These are phyloP conservation scores for Toxotes lorentzi DNA, from an alignment of 2,797 vertebrate genomes.

Conservation along the genomic window DNA sequence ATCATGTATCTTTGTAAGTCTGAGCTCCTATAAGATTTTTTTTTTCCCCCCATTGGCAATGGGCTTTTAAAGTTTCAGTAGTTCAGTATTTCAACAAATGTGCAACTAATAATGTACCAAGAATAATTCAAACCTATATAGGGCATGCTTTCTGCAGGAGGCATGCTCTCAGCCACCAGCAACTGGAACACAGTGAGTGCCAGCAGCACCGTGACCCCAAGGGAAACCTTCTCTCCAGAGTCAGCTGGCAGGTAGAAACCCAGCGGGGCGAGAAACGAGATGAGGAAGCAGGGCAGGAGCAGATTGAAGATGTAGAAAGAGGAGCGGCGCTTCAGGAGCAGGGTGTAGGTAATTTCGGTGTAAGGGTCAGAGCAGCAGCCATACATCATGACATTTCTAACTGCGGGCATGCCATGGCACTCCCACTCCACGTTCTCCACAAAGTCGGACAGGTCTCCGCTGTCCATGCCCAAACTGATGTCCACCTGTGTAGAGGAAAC, in stretches of 20 bases:
- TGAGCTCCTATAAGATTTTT: neutral
- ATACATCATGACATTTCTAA: slow-evolving; percentile 94
- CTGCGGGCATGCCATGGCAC: slow-evolving; percentile 95
- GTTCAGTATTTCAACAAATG: neutral
- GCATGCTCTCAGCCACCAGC: slow-evolving; percentile 99
- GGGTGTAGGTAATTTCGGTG: slow-evolving; percentile 95
- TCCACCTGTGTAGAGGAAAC: slow-evolving; percentile 85
- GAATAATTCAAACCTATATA: slow-evolving; percentile 88
- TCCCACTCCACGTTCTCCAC: slow-evolving; percentile 99
- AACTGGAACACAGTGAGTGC: slow-evolving; percentile 98
- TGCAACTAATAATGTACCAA: neutral
- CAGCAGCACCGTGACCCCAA: slow-evolving; percentile 96
- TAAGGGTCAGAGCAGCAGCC: slow-evolving; percentile 98
- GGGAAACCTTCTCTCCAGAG: slow-evolving; percentile 97
- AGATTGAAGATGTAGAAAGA: slow-evolving; percentile 98
- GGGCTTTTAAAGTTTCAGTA: neutral
- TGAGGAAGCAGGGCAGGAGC: slow-evolving; percentile 95
- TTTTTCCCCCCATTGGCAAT: neutral
- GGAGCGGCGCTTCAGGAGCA: slow-evolving; percentile 95
- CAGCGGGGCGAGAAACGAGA: slow-evolving; percentile 96
- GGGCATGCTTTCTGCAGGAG: slow-evolving; percentile 96
- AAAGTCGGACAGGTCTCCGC: slow-evolving; percentile 95
- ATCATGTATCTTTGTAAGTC: neutral
- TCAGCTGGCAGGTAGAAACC: slow-evolving; percentile 98
- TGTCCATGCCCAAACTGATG: slow-evolving; percentile 91